Evolutionary conservation across 2,113 vertebrate species (phyloP).

Genomic region (Otocyon megalotis): DNA sequence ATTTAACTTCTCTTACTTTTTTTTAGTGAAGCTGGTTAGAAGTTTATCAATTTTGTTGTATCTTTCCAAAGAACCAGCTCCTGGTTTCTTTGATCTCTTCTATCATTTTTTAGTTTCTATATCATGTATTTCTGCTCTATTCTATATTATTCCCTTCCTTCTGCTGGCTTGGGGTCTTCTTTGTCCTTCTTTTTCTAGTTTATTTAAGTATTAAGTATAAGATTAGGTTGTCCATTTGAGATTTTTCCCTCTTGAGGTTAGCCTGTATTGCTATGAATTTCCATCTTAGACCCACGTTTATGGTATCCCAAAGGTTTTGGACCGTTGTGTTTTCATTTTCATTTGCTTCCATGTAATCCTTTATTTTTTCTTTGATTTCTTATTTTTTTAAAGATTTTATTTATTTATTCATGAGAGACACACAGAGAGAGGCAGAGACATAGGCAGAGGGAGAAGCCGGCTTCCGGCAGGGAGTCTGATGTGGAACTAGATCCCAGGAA

Average conservation of each 20-base stretch:
- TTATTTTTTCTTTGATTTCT: not conserved
- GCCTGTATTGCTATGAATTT: not conserved
- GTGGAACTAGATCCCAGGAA: too few relatives aligned
- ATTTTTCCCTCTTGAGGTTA: not conserved
- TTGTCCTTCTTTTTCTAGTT: not conserved
- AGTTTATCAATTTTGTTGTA: not conserved
- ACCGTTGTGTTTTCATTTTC: not conserved
- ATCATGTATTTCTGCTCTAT: not conserved
- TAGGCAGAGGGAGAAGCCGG: too few relatives aligned
- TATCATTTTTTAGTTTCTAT: not conserved
- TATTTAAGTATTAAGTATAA: not conserved
- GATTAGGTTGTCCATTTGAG: not conserved
- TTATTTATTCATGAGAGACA: too few relatives aligned
- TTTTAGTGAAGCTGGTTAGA: not conserved
- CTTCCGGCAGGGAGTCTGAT: too few relatives aligned
- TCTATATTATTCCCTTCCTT: too few relatives aligned
- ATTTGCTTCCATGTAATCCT: not conserved
- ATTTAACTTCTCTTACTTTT: too few relatives aligned
- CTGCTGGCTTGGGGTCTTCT: too few relatives aligned
- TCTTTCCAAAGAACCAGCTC: not conserved
- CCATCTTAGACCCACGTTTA: not conserved
- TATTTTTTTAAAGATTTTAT: too few relatives aligned
- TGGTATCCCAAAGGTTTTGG: not conserved
- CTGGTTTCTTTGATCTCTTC: not conserved
- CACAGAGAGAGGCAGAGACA: too few relatives aligned